Base-by-base conservation (phyloP, 2,888 invertebrate genomes). In the Conchocele bisecta region DNA sequence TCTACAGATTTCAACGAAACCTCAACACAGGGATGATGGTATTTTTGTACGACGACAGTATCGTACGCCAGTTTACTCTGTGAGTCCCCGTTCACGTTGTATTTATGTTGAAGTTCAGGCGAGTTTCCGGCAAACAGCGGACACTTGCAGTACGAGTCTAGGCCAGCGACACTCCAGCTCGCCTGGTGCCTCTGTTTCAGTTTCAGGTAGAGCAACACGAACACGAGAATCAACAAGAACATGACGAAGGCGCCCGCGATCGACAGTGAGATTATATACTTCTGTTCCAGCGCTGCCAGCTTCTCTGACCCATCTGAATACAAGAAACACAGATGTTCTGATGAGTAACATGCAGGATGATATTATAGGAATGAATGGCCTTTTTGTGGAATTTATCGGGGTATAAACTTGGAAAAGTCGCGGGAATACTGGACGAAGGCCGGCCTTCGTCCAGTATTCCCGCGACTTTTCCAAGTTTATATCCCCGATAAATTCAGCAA, bases 191-290 rank as follows among this genome's bases (percentile, higher is more conserved):
- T 66, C 53, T 77, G 76, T 69, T 77, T 77, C 20, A 77, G 60
- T 60, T 77, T 77, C 26, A 73, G 41, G 57, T 77, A 77, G 4
- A 83, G 67, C 37, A 85, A 54, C 7, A 84, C 48, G 39, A 81
- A 70, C 31, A 83, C 72, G 22, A 74, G 63, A 37, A 83, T 65
- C 9, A 82, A 67, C 37, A 82, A 56, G 37, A 85, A 42, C 35
- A 79, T 61, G 7, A 82, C 64, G 26, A 82, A 58, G 13, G 74
- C 57, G 4, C 80, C 83, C 29, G 83, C 74, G 3, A 76, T 68
- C 13, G 78, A 64, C 35, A 81, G 77, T 26, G 81, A 79, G 28
- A 83, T 71, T 35, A 81, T 74, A 57, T 83, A 82, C 39, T 79
- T 81, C 33, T 76, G 72, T 59, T 79, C 76, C 37, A 76, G 61